Percentiles rank a stretch among this genome's conserved stretches.
These are phyloP conservation scores for Drepana falcataria DNA, from an alignment of 2,888 invertebrate genomes.

Conservation along the genomic window DNA sequence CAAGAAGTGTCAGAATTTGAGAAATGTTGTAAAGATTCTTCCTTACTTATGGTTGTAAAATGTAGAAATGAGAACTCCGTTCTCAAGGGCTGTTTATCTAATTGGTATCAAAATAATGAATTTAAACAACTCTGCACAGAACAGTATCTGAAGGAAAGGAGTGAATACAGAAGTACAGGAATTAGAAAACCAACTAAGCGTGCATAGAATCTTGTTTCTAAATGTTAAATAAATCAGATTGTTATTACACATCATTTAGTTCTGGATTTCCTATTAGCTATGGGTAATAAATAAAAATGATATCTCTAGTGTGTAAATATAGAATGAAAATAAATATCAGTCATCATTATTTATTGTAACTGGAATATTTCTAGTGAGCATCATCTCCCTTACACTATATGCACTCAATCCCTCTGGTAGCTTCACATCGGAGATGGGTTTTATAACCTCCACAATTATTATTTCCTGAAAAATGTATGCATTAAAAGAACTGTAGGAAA, in stretches of 20 bases:
- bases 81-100: slow-evolving; percentile 83
- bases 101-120: slow-evolving; percentile 87
- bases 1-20: slow-evolving; percentile 84
- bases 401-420: slow-evolving; percentile 72
- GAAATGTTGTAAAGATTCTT: slow-evolving; percentile 84
- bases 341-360: slow-evolving; percentile 62
- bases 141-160: slow-evolving; percentile 88
- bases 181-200: slow-evolving; percentile 78
- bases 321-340: slow-evolving; percentile 35
- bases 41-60: slow-evolving; percentile 83
- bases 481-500: not conserved
- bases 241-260: too few species aligned
- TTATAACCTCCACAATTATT: slow-evolving; percentile 80
- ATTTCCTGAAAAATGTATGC: slow-evolving; percentile 78
- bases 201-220: slow-evolving; percentile 34
- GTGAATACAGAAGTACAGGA: slow-evolving; percentile 90
- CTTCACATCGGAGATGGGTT: slow-evolving; percentile 36
- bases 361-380: slow-evolving; percentile 79
- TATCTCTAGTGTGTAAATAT: slow-evolving; percentile 31
- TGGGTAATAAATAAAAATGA: too few species aligned
- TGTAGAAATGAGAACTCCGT: slow-evolving; percentile 85
- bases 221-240: slow-evolving; percentile 4
- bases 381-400: slow-evolving; percentile 81
- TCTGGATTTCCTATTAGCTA: too few species aligned
- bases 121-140: slow-evolving; percentile 86